A percentile compares a stretch with the other conserved stretches of the same genome.
These are phyloP conservation scores for Phoenicopterus ruber DNA, from an alignment of 2,113 vertebrate genomes.

Conservation along the genomic window DNA sequence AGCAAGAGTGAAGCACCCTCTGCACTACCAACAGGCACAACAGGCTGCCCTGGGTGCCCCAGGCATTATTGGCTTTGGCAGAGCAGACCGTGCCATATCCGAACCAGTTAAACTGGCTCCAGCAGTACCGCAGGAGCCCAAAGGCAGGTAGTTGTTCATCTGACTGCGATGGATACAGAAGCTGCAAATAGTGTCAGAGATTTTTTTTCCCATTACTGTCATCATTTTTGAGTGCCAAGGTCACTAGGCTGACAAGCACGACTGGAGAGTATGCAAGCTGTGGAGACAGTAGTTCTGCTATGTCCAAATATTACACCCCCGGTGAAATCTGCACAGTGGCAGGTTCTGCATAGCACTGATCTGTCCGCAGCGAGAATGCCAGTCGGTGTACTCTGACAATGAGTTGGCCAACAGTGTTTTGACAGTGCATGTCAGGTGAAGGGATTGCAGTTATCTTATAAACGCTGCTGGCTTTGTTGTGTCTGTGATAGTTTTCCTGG, in stretches of 20 bases:
- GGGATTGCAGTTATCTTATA: not conserved
- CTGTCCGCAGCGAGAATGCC: fast-evolving
- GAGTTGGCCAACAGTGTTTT: not conserved
- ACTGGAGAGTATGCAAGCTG: not conserved
- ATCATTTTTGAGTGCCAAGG: not conserved
- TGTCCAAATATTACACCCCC: not conserved
- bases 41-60: slow-evolving; percentile 32
- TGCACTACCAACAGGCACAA: slow-evolving; percentile 24
- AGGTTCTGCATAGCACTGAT: not conserved
- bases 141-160: slow-evolving; percentile 33
- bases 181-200: not conserved
- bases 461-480: not conserved
- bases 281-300: not conserved
- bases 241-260: not conserved
- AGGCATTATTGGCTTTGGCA: slow-evolving; percentile 33
- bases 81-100: slow-evolving; percentile 9
- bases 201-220: slow-evolving; percentile 17
- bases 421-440: not conserved
- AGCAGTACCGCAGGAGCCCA: not conserved
- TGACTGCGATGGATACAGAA: not conserved
- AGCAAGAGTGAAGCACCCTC: not conserved
- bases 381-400: fast-evolving
- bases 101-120: slow-evolving; percentile 58
- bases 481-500: not conserved
- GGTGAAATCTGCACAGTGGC: not conserved